Percentiles rank a stretch among this genome's conserved stretches.
These are phyloP conservation scores for Calameuta pallipes DNA, from an alignment of 2,888 invertebrate genomes.

Conservation along the genomic window DNA sequence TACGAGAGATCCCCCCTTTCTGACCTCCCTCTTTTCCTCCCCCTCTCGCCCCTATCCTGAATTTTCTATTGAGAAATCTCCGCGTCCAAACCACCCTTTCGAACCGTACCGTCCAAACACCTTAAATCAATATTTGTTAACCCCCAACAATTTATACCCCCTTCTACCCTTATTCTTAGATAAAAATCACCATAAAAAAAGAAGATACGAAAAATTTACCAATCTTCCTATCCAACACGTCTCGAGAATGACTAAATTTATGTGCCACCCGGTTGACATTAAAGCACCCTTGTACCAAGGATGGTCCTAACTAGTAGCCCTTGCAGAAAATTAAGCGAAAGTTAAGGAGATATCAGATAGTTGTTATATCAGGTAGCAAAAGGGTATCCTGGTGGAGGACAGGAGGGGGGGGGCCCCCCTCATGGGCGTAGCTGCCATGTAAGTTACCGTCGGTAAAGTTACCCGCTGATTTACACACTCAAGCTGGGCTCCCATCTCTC, in stretches of 20 bases:
- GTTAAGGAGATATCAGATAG: neutral
- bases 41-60: neutral
- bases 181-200: neutral
- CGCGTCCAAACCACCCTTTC: neutral
- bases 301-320: neutral
- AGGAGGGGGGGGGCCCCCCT: too few relatives aligned
- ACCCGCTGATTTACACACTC: slow-evolving; percentile 45
- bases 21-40: too few relatives aligned
- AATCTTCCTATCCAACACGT: neutral
- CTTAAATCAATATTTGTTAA: neutral
- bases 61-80: neutral
- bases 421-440: neutral
- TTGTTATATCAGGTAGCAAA: neutral
- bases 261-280: neutral
- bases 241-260: neutral
- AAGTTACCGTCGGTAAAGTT: slow-evolving; percentile 12
- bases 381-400: neutral
- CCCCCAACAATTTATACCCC: neutral
- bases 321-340: neutral
- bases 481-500: slow-evolving; percentile 32
- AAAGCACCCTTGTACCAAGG: neutral
- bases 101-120: neutral
- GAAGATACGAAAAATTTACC: neutral
- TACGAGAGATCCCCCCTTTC: neutral
- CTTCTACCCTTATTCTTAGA: neutral